Base-by-base conservation (phyloP, 1,140 invertebrate species). In the Hypsibius dujardini region DNA sequence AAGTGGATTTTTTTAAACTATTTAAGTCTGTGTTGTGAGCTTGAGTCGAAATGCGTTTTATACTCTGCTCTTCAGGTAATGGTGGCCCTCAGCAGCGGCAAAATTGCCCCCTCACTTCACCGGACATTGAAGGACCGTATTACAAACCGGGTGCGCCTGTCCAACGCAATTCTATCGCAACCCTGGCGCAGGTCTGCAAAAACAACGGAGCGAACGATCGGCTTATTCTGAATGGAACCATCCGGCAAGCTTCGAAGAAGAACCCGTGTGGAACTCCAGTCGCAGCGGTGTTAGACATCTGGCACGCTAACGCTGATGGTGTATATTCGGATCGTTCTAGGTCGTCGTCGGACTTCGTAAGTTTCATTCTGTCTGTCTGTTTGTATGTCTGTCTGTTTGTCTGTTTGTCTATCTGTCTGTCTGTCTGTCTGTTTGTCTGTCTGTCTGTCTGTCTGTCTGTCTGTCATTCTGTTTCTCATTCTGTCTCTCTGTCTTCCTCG, bases 101-200 rank as follows among this genome's bases (percentile, higher is more conserved):
- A 7, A n/a, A 12, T 7, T 56, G 50, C 50, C 7, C 7, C 50
- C 7, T 56, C 50, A 56, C 50, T 7, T n/a, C 7, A n/a, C 50
- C 50, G 50, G 50, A 56, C 50, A 56, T 56, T n/a, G 7, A 12
- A n/a, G 50, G 50, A 12, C 50, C 50, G 50, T 56, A 56, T n/a
- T 56, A 56, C 50, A 56, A 56, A n/a, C 50, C 50, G 7, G n/a
- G n/a, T n/a, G 50, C 50, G 50, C 50, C 50, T n/a, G n/a, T 56
- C 50, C 50, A n/a, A 7, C 50, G 28, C 28, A 28, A 28, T 28
- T 28, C 28, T 28, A 28, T 28, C 28, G 28, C 28, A 28, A 28
- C 28, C 50, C n/a, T 7, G 50, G 50, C 50, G 7, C 7, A n/a
- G 7, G 7, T 56, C 7, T 56, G 50, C 50, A 12, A 56, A 7